Evolutionary conservation across 2,113 vertebrate genomes (phyloP).

Genomic region (Heteronetta atricapilla): DNA sequence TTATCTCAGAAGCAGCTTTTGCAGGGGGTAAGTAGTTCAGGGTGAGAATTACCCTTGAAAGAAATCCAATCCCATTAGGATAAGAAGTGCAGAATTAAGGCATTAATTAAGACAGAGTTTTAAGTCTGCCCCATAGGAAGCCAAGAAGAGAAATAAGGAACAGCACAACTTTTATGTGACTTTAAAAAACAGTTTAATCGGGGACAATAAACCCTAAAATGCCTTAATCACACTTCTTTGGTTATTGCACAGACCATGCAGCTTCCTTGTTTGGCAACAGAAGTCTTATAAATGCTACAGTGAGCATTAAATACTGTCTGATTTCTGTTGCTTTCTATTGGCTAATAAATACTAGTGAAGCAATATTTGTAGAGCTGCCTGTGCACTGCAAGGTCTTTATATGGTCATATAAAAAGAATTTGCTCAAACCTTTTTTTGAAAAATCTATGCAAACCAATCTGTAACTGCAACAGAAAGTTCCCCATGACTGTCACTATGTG

Average conservation of each 20-base stretch:
- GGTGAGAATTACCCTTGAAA: conserved; percentile 11
- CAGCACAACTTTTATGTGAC: not conserved
- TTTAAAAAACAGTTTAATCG: conserved; percentile 7
- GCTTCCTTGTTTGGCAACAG: not conserved
- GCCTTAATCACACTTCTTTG: conserved; percentile 15
- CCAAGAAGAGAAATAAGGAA: not conserved
- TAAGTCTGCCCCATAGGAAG: not conserved
- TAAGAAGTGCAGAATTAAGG: conserved; percentile 20
- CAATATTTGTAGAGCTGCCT: not conserved
- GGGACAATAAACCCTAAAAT: conserved; percentile 25
- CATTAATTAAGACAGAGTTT: not conserved
- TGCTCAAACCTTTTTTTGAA: not conserved
- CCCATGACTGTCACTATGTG: not conserved
- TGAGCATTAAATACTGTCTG: not conserved
- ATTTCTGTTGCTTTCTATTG: not conserved
- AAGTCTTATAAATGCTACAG: not conserved
- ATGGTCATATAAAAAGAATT: not conserved
- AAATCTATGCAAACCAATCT: not conserved
- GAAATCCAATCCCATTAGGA: not conserved
- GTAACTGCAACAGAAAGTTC: not conserved
- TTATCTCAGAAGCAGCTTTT: not conserved
- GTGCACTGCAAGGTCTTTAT: not conserved
- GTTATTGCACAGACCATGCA: not conserved
- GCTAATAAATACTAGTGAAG: not conserved
- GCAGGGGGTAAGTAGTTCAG: not conserved